A percentile compares a stretch with the other conserved stretches of the same genome.
Evolutionary conservation across 2,113 vertebrate genomes (phyloP).

Genomic region (Xyrauchen texanus): DNA sequence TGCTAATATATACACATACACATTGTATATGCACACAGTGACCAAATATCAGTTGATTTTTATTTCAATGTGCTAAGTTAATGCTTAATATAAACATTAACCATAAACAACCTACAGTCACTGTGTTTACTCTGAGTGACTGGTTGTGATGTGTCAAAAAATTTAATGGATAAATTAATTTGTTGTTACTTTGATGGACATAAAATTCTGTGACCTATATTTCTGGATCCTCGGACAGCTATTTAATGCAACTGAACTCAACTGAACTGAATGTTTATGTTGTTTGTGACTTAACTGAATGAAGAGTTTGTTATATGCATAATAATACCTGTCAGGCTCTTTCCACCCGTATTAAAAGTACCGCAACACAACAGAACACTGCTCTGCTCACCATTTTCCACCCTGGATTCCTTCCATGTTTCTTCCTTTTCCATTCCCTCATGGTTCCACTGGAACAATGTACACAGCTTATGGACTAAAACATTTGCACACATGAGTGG

Average conservation of each 20-base stretch:
- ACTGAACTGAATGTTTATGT: not conserved
- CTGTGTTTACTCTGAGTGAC: not conserved
- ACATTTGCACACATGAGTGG: constrained; percentile 25
- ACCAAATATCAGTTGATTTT: too few species aligned
- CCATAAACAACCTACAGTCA: too few species aligned
- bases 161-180: not conserved
- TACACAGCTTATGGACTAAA: constrained; percentile 1
- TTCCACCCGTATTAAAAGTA: not conserved
- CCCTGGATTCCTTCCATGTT: constrained; percentile 40
- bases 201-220: not conserved
- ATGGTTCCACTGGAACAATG: constrained; percentile 12
- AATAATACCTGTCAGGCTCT: not conserved
- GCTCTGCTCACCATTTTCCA: constrained; percentile 34
- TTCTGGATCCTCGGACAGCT: not conserved
- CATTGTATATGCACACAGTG: too few species aligned
- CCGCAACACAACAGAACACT: not conserved
- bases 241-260: not conserved
- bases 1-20: too few species aligned
- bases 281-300: not conserved
- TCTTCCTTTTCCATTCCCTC: constrained; percentile 44
- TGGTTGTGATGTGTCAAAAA: too few species aligned
- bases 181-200: not conserved
- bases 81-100: too few species aligned
- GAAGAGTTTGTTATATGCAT: not conserved
- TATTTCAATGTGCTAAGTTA: too few species aligned